These are phyloP conservation scores for Ectropis grisescens DNA, from an alignment of 1,140 invertebrate species.

Conservation along the genomic window DNA sequence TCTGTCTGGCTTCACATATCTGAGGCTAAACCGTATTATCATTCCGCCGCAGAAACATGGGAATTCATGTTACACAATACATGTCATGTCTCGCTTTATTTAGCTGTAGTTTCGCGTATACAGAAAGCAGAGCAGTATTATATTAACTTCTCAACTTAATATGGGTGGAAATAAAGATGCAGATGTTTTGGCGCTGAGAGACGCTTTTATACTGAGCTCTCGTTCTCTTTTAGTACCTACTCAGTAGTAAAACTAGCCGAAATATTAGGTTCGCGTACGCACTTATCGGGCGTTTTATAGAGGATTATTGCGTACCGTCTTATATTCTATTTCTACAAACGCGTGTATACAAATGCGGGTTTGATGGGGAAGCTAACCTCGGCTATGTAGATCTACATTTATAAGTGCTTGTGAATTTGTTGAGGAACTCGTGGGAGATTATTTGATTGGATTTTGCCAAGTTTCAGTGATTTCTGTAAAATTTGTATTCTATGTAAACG, in stretches of 20 bases:
- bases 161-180: conserved; percentile 18
- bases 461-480: too few relatives aligned
- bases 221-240: conserved; percentile 18
- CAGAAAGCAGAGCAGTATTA: conserved; percentile 20
- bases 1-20: too few relatives aligned
- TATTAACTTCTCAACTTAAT: conserved; percentile 22
- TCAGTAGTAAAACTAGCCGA: conserved; percentile 17
- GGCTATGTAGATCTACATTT: too few relatives aligned
- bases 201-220: conserved; percentile 7
- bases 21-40: neutral
- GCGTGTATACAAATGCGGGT: too few relatives aligned
- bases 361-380: too few relatives aligned
- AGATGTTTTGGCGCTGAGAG: conserved; percentile 15
- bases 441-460: too few relatives aligned
- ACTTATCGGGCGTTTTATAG: conserved; percentile 16
- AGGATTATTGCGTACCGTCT: conserved; percentile 21
- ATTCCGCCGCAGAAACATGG: conserved; percentile 3
- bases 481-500: too few relatives aligned
- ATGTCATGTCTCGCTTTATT: conserved; percentile 9
- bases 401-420: too few relatives aligned
- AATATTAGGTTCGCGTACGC: conserved; percentile 20
- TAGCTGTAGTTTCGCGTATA: conserved; percentile 15
- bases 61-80: conserved; percentile 7
- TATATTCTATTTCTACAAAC: conserved; percentile 35
- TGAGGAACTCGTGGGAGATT: too few relatives aligned